Percentiles rank a stretch among this genome's conserved stretches.
Conservation (phyloP, 1,140 invertebrate species). For the Metopolophium dirhodum region DNA sequence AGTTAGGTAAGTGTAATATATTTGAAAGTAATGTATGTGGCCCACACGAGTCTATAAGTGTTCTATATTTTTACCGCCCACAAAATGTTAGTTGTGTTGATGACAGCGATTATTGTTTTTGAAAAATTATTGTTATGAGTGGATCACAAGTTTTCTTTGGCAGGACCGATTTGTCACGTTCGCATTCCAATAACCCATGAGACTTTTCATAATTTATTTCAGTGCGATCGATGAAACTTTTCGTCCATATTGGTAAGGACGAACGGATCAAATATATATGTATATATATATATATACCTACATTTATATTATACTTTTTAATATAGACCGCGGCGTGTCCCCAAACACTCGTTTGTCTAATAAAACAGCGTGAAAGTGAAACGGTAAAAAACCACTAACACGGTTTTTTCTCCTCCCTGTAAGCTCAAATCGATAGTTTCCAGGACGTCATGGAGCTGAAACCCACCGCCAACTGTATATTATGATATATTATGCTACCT, state of each 20-base stretch:
- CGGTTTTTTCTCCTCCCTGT: not conserved
- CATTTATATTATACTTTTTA: not conserved
- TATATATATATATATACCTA: not conserved
- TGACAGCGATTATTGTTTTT: not conserved
- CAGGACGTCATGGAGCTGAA: not conserved
- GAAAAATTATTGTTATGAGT: not conserved
- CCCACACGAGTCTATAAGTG: not conserved
- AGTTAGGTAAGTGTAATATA: no score
- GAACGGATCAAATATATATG: not conserved
- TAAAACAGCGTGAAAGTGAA: not conserved
- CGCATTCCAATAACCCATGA: not conserved
- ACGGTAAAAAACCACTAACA: not conserved
- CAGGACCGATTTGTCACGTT: not conserved
- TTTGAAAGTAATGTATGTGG: no score
- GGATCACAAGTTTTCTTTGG: not conserved
- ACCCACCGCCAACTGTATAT: not conserved
- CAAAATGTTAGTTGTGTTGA: not conserved
- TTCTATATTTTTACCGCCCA: not conserved
- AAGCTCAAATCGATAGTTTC: not conserved
- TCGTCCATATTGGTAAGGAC: not conserved
- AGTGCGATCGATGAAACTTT: not conserved
- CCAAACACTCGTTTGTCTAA: slow-evolving; percentile 6
- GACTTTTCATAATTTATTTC: not conserved
- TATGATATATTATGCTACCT: not conserved
- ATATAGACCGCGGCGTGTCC: not conserved